These are phyloP conservation scores for Tipula vernalis DNA, from an alignment of 2,888 invertebrate genomes.

Conservation along the genomic window DNA sequence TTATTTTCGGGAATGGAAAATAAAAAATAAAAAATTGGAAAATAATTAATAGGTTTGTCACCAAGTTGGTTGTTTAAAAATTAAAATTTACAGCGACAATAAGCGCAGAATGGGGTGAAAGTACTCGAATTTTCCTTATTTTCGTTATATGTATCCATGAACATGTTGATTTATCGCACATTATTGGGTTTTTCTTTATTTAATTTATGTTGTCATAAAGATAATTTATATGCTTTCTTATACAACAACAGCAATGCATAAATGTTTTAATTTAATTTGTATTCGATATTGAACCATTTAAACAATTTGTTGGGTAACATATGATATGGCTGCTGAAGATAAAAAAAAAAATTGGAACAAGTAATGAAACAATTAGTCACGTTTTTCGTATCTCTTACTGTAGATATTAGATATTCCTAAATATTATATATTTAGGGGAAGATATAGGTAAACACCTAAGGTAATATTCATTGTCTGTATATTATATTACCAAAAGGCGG, in stretches of 20 bases:
- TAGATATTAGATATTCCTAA: background rate
- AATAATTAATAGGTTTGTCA: constrained; percentile 4
- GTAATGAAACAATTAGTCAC: background rate
- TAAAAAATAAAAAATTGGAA: background rate
- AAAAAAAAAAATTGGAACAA: background rate
- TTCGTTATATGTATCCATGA: background rate
- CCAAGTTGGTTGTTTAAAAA: background rate
- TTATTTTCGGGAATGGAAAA: background rate
- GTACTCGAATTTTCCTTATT: background rate
- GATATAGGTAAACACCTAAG: background rate
- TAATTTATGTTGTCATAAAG: background rate
- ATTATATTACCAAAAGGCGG: background rate
- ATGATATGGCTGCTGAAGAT: background rate
- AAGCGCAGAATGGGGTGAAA: background rate
- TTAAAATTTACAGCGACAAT: background rate
- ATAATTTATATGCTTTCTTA: background rate
- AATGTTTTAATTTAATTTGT: background rate
- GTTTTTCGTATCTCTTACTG: background rate
- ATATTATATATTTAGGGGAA: background rate
- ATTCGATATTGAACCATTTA: background rate
- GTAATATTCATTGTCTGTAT: background rate
- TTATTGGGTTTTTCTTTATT: background rate
- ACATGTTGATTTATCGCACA: background rate
- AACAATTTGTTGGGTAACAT: background rate
- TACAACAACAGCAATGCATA: background rate